Base-by-base conservation (phyloP, 2,113 vertebrate genomes). In the Microcebus jonahi region DNA sequence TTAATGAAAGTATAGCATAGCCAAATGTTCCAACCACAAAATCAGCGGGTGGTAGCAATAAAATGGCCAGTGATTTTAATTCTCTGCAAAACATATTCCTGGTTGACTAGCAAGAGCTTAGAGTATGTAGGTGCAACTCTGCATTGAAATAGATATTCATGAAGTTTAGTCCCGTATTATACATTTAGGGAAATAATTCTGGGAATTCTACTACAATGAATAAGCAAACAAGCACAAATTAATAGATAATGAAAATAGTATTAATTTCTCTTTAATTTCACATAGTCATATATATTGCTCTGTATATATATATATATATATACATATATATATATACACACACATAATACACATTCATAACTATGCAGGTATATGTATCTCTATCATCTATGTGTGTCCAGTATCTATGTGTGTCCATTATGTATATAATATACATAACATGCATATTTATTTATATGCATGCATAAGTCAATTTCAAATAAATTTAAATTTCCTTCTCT, bases 1-100 rank as follows among this genome's bases (percentile, higher is more conserved):
- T 98, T 97, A 96, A 98, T 77, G 95, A 97, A 96, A 95, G 63
- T 53, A n/a, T n/a, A 89, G 71, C 85, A 61, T 57, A 96, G 83
- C 29, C 86, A 95, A 98, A 96, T 94, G 96, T 92, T 96, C 39
- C 65, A 93, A 50, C n/a, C 45, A 94, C 53, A 95, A 68, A 96
- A 92, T 89, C 70, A 87, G 39, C 12, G 42, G 8, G 34, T 18
- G 2, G 20, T 92, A 82, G 57, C 80, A 94, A 68, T 34, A 94
- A 97, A 94, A 95, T 88, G 53, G 70, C 70, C 0, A 3, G 53
- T 34, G 4, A 6, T n/a, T 89, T 96, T 95, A 55, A 82, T 39
- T 31, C 57, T 81, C 61, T 63, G 71, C 67, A 18, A 83, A 63
- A 87, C 9, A 68, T 11, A 63, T 95, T 95, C 12, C 53, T 59